A percentile compares a stretch with the other conserved stretches of the same genome.
Conservation (phyloP, 2,888 invertebrate genomes). For the Thumatha senex region DNA sequence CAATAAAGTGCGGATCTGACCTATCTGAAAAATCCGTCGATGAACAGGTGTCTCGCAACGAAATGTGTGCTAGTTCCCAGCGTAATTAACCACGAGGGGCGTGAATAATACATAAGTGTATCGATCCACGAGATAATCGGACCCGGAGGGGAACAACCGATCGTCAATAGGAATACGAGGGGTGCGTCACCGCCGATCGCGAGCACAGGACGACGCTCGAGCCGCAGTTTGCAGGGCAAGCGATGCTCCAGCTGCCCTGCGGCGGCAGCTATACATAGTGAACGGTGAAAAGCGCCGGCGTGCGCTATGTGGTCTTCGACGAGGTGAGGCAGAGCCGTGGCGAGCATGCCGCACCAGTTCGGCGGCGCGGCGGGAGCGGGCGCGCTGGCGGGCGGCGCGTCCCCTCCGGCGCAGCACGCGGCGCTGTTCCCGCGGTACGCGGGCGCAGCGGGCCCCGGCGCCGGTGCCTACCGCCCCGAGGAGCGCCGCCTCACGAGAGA, state of each 20-base stretch:
- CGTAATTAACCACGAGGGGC: slow-evolving; percentile 76
- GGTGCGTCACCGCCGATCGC: slow-evolving; percentile 12
- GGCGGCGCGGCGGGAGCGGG: slow-evolving; percentile 86
- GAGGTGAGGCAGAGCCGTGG: slow-evolving; percentile 75
- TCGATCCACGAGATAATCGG: slow-evolving; percentile 61
- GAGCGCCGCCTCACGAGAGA: slow-evolving; percentile 94
- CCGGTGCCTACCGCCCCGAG: slow-evolving; percentile 87
- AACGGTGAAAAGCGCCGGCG: slow-evolving; percentile 38
- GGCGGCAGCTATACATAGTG: slow-evolving; percentile 42
- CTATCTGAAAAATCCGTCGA: slow-evolving; percentile 87
- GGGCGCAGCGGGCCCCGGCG: slow-evolving; percentile 80
- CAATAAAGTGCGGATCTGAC: slow-evolving; percentile 66
- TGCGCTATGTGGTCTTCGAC: slow-evolving; percentile 56
- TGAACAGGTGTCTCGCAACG: slow-evolving; percentile 92
- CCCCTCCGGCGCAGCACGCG: slow-evolving; percentile 85
- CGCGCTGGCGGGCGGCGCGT: slow-evolving; percentile 89
- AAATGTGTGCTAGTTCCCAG: slow-evolving; percentile 83
- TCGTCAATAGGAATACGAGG: slow-evolving; percentile 8
- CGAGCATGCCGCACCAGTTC: slow-evolving; percentile 92
- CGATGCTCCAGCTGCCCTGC: slow-evolving; percentile 26
- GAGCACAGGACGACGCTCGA: slow-evolving; percentile 19
- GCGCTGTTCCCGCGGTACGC: slow-evolving; percentile 86
- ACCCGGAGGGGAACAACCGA: slow-evolving; percentile 25
- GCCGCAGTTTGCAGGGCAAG: slow-evolving; percentile 17
- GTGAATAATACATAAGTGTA: slow-evolving; percentile 79